phyloP scores from a whole-genome alignment of 2,113 vertebrate genomes.

The Heterocephalus glaber region DNA sequence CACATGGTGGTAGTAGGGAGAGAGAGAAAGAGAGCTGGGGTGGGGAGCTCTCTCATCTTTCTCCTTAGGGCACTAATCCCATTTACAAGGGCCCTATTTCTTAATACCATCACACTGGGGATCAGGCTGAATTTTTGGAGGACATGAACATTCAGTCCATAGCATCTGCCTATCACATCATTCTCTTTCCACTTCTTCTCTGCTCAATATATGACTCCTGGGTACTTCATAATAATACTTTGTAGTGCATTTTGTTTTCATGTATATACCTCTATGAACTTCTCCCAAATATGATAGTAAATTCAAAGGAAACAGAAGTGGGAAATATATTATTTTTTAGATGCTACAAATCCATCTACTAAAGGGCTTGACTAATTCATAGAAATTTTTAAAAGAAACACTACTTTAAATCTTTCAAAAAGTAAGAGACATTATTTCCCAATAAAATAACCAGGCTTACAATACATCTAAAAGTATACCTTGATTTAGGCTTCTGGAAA shows the following conservation, averaged over 20 bases:
- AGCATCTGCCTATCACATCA: neutral
- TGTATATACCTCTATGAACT: neutral
- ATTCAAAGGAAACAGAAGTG: neutral
- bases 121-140: neutral
- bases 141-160: neutral
- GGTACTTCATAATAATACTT: neutral
- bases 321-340: neutral
- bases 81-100: neutral
- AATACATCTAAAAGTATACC: neutral
- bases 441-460: neutral
- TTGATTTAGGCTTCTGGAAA: neutral
- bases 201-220: neutral
- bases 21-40: no score
- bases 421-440: neutral
- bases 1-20: no score
- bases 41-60: neutral
- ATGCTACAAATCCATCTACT: neutral
- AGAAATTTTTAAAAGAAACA: neutral
- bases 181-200: neutral
- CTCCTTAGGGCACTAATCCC: neutral
- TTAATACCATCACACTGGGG: neutral
- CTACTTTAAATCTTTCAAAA: constrained; percentile 5
- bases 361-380: neutral
- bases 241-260: neutral
- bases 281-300: neutral